phyloP scores from a whole-genome alignment of 2,888 invertebrate species.

The Toxonevra muliebris region DNA sequence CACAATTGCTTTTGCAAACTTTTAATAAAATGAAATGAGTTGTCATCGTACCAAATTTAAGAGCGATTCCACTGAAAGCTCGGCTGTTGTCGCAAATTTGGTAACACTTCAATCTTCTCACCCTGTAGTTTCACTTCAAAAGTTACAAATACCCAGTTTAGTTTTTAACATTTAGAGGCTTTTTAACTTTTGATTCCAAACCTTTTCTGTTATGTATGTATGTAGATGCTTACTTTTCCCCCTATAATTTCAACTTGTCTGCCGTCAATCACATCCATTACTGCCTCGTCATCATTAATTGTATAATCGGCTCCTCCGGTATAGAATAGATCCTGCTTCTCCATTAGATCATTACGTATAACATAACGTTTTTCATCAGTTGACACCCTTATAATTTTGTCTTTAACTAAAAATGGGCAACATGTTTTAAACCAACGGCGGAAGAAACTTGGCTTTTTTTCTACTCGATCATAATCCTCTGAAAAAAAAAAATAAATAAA shows the following conservation, averaged over 20 bases:
- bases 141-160: no score
- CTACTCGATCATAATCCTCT: not conserved
- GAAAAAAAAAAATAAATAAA: not conserved
- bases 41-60: no score
- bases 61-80: no score
- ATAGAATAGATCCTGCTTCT: conserved; percentile 78
- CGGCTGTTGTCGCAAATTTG: no score
- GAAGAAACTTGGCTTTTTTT: not conserved
- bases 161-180: conserved; percentile 12
- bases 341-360: conserved; percentile 67
- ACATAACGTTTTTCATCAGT: conserved; percentile 38
- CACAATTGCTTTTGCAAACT: no score
- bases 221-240: not conserved
- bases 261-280: not conserved
- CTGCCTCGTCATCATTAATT: not conserved
- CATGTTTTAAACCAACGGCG: not conserved
- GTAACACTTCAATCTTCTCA: no score
- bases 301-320: conserved; percentile 49
- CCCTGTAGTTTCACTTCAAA: no score
- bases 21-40: no score
- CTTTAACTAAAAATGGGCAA: not conserved
- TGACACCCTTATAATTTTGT: not conserved
- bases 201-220: no score
- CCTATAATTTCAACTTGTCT: not conserved
- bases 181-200: not conserved